Evolutionary conservation across 2,888 invertebrate species (phyloP).

Genomic region (Heliothis peltigera): DNA sequence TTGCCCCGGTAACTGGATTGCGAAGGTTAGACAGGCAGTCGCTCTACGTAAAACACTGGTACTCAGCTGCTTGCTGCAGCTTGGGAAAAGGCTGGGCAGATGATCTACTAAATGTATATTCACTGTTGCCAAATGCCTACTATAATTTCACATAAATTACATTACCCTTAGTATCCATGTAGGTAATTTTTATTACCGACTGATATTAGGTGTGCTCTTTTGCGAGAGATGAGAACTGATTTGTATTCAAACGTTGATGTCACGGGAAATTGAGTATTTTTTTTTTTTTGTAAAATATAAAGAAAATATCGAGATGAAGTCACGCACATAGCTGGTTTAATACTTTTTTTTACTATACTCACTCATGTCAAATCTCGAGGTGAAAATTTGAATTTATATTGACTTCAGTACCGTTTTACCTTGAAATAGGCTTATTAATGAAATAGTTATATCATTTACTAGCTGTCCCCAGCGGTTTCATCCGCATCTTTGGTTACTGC

Average conservation of each 20-base stretch:
- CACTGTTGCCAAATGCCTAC: slow-evolving; percentile 56
- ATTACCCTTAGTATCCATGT: slow-evolving; percentile 52
- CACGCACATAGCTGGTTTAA: slow-evolving; percentile 50
- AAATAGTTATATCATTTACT: slow-evolving; percentile 20
- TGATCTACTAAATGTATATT: slow-evolving; percentile 64
- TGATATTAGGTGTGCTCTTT: slow-evolving; percentile 23
- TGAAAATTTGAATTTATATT: slow-evolving; percentile 44
- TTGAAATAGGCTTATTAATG: slow-evolving; percentile 9
- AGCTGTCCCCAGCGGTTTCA: too few species aligned
- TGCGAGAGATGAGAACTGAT: slow-evolving; percentile 54
- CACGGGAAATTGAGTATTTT: slow-evolving; percentile 54
- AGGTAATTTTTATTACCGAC: slow-evolving; percentile 51
- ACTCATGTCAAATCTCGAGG: slow-evolving; percentile 39
- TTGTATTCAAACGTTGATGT: slow-evolving; percentile 59
- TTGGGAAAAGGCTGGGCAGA: too few species aligned
- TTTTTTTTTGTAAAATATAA: slow-evolving; percentile 58
- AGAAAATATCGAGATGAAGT: slow-evolving; percentile 49
- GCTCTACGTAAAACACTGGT: too few species aligned
- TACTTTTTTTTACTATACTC: slow-evolving; percentile 46
- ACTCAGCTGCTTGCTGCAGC: too few species aligned
- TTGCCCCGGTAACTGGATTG: too few species aligned
- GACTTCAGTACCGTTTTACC: slow-evolving; percentile 15
- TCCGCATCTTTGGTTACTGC: too few species aligned
- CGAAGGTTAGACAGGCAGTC: too few species aligned
- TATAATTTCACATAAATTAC: slow-evolving; percentile 64